phyloP scores from a whole-genome alignment of 2,888 invertebrate genomes.

The Anodontia alba region DNA sequence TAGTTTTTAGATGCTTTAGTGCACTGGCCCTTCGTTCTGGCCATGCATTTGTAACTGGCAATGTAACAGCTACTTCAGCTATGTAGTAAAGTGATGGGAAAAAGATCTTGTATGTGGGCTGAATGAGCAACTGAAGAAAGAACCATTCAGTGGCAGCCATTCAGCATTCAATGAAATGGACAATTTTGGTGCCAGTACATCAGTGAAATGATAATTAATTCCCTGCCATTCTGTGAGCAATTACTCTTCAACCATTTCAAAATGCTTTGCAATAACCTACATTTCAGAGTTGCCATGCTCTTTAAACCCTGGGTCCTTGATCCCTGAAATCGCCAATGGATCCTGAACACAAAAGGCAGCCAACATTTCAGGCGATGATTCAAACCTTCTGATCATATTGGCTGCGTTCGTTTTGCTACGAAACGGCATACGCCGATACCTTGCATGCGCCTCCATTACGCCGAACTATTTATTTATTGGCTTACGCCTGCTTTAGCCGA shows the following conservation, averaged over 20 bases:
- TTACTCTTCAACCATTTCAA: constrained; percentile 19
- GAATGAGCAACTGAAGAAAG: constrained; percentile 17
- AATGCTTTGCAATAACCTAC: constrained; percentile 29
- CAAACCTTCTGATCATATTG: constrained; percentile 21
- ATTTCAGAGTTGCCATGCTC: constrained; percentile 22
- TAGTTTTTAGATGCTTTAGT: constrained; percentile 48
- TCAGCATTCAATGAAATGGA: background rate
- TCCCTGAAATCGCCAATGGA: constrained; percentile 3
- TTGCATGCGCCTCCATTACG: no score
- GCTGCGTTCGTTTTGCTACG: no score
- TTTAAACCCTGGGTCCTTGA: constrained; percentile 14
- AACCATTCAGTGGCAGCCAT: constrained; percentile 32
- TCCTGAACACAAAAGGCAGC: constrained; percentile 37
- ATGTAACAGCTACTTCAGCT: constrained; percentile 44
- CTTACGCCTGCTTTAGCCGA: no score
- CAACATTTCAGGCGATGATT: constrained; percentile 18
- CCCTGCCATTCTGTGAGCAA: constrained; percentile 34
- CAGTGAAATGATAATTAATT: constrained; percentile 44
- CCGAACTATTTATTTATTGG: no score
- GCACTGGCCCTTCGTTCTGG: constrained; percentile 60
- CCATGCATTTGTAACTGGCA: constrained; percentile 61
- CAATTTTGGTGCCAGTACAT: constrained; percentile 25
- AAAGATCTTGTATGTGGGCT: constrained; percentile 13
- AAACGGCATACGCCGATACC: no score
- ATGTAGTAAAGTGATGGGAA: constrained; percentile 30